Percentiles rank a stretch among this genome's conserved stretches.
These are phyloP conservation scores for Coleophora deauratella DNA, from an alignment of 2,888 invertebrate genomes.

Conservation along the genomic window DNA sequence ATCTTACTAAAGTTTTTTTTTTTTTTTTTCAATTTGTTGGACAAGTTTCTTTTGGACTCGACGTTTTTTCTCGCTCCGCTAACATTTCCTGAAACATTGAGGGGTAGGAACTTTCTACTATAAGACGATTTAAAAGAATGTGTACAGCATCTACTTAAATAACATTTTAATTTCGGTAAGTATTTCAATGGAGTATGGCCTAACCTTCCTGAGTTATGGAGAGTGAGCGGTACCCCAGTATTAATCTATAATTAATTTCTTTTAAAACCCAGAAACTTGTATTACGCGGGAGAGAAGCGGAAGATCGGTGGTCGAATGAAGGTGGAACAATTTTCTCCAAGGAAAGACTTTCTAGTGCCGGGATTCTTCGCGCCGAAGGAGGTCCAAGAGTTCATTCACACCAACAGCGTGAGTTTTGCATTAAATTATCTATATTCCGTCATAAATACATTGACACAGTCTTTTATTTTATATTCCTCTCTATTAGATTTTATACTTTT, in stretches of 20 bases:
- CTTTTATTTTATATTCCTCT: no score
- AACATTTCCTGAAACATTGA: not conserved
- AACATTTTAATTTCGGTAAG: not conserved
- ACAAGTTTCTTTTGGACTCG: no score
- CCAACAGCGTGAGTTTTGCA: conserved; percentile 40
- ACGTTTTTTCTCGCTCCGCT: no score
- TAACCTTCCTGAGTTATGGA: no score
- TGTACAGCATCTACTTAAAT: no score
- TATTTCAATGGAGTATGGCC: not conserved
- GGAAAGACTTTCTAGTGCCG: conserved; percentile 87
- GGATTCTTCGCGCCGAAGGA: conserved; percentile 76
- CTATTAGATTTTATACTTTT: no score
- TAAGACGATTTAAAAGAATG: no score
- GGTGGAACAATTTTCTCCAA: conserved; percentile 77
- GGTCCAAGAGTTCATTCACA: conserved; percentile 52
- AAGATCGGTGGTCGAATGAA: conserved; percentile 77
- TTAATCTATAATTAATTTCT: not conserved
- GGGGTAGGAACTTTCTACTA: not conserved
- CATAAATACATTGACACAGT: no score
- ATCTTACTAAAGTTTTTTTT: no score
- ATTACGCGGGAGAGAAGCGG: conserved; percentile 76
- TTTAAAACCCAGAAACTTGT: conserved; percentile 77
- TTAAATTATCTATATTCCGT: no score
- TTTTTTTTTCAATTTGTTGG: conserved; percentile 18
- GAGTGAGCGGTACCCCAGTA: not conserved